Base-by-base conservation (phyloP, 2,797 vertebrate species). In the Anas georgica region DNA sequence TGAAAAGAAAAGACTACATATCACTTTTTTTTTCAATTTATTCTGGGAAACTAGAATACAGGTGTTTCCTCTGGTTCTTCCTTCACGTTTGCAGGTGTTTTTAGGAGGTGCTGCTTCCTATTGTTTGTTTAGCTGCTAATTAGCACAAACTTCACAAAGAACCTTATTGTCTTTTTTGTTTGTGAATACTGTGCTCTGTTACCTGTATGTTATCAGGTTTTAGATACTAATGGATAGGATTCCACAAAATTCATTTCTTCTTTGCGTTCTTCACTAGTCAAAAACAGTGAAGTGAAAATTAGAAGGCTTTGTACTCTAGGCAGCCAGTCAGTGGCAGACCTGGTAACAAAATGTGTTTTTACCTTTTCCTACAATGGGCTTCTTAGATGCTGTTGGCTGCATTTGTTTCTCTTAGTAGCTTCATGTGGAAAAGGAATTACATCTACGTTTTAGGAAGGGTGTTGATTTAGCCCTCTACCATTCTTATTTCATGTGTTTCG, bases 321-420 rank as follows among this genome's bases (percentile, higher is more conserved):
- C n/a, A 83, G 46, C 28, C 28, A 37, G 37, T 39, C 26, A 74
- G 33, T 11, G 39, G 29, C 54, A 62, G 69, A 50, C 11, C 62
- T 41, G 74, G 9, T 9, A 7, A 1, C 25, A 22, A 48, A 0
- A 21, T 17, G 5, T 0, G 2, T 9, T 22, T 54, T 14, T 22
- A 17, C 9, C 13, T 11, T 77, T 64, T 20, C 18, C 3, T 2
- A 28, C 33, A 6, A 9, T 7, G 59, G 28, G 6, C 41, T 85
- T 17, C 23, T 62, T 46, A 50, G 26, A 5, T 60, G 25, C 31
- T 83, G 29, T 20, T 56, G 25, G 3, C 43, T 16, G 45, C 0
- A 0, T 39, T 59, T 1, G 0, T 10, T 66, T 25, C 63, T 77
- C 77, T 25, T 73, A 7, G 8, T 22, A 50, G 86, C 55, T 62